Conservation (phyloP, 1,140 invertebrate species). For the Physella acuta region DNA sequence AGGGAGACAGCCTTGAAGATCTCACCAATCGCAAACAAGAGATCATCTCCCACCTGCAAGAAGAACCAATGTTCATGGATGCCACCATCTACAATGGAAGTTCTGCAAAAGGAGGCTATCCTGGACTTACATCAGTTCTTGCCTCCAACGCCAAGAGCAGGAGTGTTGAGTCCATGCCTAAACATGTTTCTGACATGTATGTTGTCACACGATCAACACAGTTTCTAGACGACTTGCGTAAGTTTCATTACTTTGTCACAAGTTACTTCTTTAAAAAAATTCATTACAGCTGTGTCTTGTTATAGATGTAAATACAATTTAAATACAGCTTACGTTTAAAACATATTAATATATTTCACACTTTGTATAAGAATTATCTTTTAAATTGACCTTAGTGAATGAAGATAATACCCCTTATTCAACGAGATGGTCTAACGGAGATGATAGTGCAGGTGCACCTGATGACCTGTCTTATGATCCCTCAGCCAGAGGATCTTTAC, state of each 20-base stretch:
- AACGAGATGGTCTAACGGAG: conserved; percentile 2
- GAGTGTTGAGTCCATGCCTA: conserved; percentile 21
- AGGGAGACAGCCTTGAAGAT: conserved; percentile 57
- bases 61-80: conserved; percentile 15
- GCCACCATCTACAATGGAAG: conserved; percentile 1
- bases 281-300: too few species aligned
- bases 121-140: conserved; percentile 18
- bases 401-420: not conserved
- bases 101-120: not conserved
- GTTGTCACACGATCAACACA: conserved; percentile 28
- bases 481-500: not conserved
- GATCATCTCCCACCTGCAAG: conserved; percentile 67
- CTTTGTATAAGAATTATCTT: too few species aligned
- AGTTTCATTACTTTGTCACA: not conserved
- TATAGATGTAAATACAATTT: too few species aligned
- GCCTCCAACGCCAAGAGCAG: not conserved
- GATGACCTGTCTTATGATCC: not conserved
- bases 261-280: not conserved
- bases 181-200: conserved; percentile 26
- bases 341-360: too few species aligned
- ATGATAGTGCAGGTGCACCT: not conserved
- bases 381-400: too few species aligned
- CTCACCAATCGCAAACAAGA: conserved; percentile 70
- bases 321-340: too few species aligned
- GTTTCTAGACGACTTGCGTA: conserved; percentile 28